Percentiles rank a stretch among this genome's conserved stretches.
Conservation (phyloP, 2,113 vertebrate species). For the Mobula birostris region DNA sequence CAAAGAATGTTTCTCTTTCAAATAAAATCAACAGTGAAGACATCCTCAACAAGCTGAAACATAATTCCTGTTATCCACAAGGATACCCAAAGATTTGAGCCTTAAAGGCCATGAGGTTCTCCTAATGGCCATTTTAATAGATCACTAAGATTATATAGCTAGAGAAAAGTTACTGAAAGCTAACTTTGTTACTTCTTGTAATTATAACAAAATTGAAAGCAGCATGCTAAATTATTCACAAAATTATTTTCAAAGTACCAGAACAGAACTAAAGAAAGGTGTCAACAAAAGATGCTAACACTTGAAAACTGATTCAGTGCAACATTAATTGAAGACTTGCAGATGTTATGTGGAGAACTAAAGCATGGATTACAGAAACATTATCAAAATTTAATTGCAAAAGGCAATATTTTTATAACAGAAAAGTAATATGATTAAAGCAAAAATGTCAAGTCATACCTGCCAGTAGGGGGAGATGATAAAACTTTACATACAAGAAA, state of each 20-base stretch:
- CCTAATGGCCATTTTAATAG: neutral
- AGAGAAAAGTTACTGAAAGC: neutral
- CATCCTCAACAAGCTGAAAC: neutral
- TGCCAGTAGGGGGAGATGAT: neutral
- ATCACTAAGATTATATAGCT: neutral
- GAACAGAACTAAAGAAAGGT: neutral
- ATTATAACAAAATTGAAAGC: neutral
- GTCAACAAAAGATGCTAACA: neutral
- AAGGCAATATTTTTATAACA: neutral
- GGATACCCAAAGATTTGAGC: neutral
- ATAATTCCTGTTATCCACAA: neutral
- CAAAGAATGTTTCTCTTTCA: neutral
- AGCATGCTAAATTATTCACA: neutral
- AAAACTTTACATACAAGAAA: neutral
- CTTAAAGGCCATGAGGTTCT: neutral
- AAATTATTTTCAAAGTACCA: neutral
- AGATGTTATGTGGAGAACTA: neutral
- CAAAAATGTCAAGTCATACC: neutral
- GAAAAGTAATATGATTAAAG: neutral
- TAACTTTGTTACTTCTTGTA: neutral
- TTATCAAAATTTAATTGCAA: neutral
- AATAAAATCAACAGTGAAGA: neutral
- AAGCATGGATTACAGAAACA: neutral
- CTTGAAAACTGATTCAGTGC: neutral
- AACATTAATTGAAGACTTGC: neutral